A percentile compares a stretch with the other conserved stretches of the same genome.
phyloP scores from a whole-genome alignment of 1,140 invertebrate species.

The Adelges cooleyi region DNA sequence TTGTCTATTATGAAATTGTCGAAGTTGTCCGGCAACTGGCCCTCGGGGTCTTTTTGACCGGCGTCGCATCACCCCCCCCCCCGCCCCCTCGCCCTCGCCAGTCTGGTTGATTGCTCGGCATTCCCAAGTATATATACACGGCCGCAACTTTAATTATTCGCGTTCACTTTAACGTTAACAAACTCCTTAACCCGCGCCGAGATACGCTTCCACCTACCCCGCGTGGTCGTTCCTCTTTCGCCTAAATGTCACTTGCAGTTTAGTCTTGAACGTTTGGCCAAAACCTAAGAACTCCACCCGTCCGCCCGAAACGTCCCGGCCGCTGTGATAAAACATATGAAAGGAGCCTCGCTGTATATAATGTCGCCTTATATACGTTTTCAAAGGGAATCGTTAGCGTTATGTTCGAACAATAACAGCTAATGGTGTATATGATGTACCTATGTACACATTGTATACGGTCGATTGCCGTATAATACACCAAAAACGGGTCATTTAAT shows the following conservation, averaged over 20 bases:
- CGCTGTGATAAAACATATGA: too few relatives aligned
- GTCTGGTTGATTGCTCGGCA: slow-evolving; percentile 23
- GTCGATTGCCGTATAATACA: too few relatives aligned
- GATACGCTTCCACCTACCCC: background rate
- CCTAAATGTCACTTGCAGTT: slow-evolving; percentile 24
- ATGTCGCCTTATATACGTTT: too few relatives aligned
- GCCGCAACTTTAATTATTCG: slow-evolving; percentile 27
- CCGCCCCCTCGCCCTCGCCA: background rate
- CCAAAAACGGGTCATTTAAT: too few relatives aligned
- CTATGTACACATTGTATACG: too few relatives aligned
- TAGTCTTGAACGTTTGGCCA: slow-evolving; percentile 18
- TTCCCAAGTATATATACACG: slow-evolving; percentile 4
- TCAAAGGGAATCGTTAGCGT: too few relatives aligned
- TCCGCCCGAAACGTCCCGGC: background rate
- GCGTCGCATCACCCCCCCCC: background rate
- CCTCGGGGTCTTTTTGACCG: slow-evolving; percentile 10
- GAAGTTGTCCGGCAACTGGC: slow-evolving; percentile 22
- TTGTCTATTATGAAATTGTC: slow-evolving; percentile 28
- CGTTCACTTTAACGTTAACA: slow-evolving; percentile 29
- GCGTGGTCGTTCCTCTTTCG: too few relatives aligned
- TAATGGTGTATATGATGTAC: too few relatives aligned
- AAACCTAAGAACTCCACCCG: slow-evolving; percentile 18
- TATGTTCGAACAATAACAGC: too few relatives aligned
- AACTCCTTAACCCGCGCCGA: slow-evolving; percentile 24
- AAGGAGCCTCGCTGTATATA: too few relatives aligned